These are phyloP conservation scores for Formica aserva DNA, from an alignment of 2,888 invertebrate species.

Conservation along the genomic window DNA sequence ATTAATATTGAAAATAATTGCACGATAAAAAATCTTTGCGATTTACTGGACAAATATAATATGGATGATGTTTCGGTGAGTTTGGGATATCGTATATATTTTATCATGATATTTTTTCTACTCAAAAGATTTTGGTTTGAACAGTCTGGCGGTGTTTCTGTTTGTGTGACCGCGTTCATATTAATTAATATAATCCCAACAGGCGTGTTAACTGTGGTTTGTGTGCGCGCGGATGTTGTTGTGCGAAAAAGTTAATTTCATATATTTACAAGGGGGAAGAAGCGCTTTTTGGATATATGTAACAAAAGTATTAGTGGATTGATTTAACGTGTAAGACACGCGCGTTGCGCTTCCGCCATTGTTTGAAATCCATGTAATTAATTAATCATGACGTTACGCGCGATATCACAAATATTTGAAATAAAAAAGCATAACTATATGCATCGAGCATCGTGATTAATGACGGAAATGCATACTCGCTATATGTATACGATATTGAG, in stretches of 20 bases:
- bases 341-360: conserved; percentile 28
- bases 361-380: conserved; percentile 51
- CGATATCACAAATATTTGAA: conserved; percentile 51
- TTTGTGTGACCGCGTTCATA: conserved; percentile 27
- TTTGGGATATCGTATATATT: background rate
- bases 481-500: background rate
- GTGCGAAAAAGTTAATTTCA: conserved; percentile 39
- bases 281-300: conserved; percentile 10
- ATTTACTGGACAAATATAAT: background rate
- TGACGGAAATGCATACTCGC: conserved; percentile 17
- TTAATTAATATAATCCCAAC: conserved; percentile 51
- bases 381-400: conserved; percentile 52
- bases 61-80: background rate
- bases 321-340: conserved; percentile 32
- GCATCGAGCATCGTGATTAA: conserved; percentile 52
- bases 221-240: background rate
- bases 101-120: conserved; percentile 30
- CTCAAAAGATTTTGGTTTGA: conserved; percentile 25
- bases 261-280: conserved; percentile 6
- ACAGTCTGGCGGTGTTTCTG: background rate
- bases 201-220: conserved; percentile 17
- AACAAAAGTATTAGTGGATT: conserved; percentile 36
- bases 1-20: background rate
- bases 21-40: background rate
- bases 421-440: conserved; percentile 52